A percentile compares a stretch with the other conserved stretches of the same genome.
phyloP scores from a whole-genome alignment of 2,888 invertebrate genomes.

The Dendrolimus houi region DNA sequence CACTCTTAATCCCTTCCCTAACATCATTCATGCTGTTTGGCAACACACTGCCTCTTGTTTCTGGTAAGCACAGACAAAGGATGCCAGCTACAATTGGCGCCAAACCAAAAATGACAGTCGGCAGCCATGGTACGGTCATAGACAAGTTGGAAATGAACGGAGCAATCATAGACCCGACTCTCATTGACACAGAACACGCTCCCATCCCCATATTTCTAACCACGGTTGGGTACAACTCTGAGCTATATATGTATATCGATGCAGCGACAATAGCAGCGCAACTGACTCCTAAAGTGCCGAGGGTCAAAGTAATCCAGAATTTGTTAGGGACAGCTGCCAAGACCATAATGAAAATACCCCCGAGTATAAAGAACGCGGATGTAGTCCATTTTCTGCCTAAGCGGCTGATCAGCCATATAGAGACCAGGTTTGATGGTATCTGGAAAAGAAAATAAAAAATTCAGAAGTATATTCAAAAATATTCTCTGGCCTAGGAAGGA shows the following conservation, averaged over 20 bases:
- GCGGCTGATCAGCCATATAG: constrained; percentile 75
- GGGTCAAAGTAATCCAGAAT: constrained; percentile 73
- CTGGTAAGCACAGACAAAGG: constrained; percentile 82
- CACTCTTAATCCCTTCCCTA: constrained; percentile 19
- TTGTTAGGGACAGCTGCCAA: constrained; percentile 72
- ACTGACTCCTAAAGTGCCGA: constrained; percentile 85
- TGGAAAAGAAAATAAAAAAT: constrained; percentile 49
- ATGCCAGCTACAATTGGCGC: constrained; percentile 80
- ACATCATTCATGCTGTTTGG: constrained; percentile 77
- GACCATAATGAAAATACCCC: constrained; percentile 77
- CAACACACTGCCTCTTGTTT: constrained; percentile 78
- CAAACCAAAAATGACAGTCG: constrained; percentile 83
- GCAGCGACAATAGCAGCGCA: constrained; percentile 87
- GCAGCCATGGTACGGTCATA: constrained; percentile 74
- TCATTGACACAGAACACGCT: constrained; percentile 86
- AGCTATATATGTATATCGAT: constrained; percentile 89
- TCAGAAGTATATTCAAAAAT: no score
- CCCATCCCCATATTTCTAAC: constrained; percentile 92
- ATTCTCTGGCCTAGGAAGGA: no score
- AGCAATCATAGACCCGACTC: constrained; percentile 89
- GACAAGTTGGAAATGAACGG: constrained; percentile 84
- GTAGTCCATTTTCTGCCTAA: constrained; percentile 81
- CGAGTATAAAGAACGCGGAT: constrained; percentile 73
- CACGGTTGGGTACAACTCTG: constrained; percentile 92
- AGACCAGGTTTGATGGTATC: constrained; percentile 73